A percentile compares a stretch with the other conserved stretches of the same genome.
Conservation (phyloP, 2,113 vertebrate species). For the Oriolus oriolus region DNA sequence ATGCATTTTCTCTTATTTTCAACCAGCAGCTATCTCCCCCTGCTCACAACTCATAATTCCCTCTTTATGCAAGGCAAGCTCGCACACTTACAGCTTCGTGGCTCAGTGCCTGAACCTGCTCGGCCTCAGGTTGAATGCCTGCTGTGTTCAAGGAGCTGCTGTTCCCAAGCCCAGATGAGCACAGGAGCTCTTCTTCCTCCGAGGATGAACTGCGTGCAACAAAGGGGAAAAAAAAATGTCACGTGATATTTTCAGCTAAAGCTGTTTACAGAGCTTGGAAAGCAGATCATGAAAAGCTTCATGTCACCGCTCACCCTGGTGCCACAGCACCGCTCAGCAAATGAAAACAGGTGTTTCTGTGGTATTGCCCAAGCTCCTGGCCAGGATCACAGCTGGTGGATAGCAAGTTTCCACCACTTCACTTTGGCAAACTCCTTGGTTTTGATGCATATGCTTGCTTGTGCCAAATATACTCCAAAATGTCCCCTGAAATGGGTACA, state of each 20-base stretch:
- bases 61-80: background rate
- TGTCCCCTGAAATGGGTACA: background rate
- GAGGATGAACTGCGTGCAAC: background rate
- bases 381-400: background rate
- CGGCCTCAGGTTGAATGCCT: background rate
- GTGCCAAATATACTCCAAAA: background rate
- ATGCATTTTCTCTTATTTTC: background rate
- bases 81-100: background rate
- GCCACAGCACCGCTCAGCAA: background rate
- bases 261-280: background rate
- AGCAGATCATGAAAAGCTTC: background rate
- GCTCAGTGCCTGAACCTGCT: background rate
- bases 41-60: background rate
- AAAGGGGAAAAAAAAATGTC: background rate
- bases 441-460: background rate
- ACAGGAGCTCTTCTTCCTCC: background rate
- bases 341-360: background rate
- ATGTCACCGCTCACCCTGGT: accelerated
- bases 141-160: background rate
- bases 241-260: background rate
- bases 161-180: background rate
- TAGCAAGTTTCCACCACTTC: background rate
- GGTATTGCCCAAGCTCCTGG: background rate
- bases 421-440: background rate
- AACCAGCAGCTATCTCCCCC: background rate